These are phyloP conservation scores for Tipula confusa DNA, from an alignment of 2,888 invertebrate species.

Conservation along the genomic window DNA sequence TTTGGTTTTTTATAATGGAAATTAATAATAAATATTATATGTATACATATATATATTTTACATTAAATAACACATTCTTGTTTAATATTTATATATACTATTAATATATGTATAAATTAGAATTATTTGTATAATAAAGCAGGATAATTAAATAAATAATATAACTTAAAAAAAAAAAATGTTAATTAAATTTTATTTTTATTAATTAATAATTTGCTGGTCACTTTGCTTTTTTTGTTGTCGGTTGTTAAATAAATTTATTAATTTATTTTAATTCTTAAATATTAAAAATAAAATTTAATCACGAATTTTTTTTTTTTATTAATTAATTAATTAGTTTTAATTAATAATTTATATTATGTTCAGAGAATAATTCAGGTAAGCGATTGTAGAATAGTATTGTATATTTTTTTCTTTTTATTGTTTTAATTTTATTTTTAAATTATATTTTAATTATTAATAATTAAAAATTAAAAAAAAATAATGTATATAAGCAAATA, in stretches of 20 bases:
- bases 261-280: neutral
- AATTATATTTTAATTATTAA: neutral
- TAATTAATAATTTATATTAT: neutral
- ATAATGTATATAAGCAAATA: neutral
- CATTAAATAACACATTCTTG: neutral
- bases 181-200: slow-evolving; percentile 12
- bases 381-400: slow-evolving; percentile 25
- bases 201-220: slow-evolving; percentile 14
- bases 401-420: slow-evolving; percentile 13
- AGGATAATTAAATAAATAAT: neutral
- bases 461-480: neutral
- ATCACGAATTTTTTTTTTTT: neutral
- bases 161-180: neutral
- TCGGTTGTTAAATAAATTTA: neutral
- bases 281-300: slow-evolving; percentile 25
- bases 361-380: slow-evolving; percentile 3
- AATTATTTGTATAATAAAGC: neutral
- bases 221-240: neutral
- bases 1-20: neutral
- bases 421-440: neutral
- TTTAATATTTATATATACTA: slow-evolving; percentile 1
- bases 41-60: neutral
- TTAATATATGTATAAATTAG: slow-evolving; percentile 5
- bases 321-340: slow-evolving; percentile 12
- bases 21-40: neutral